Evolutionary conservation across 2,888 invertebrate species (phyloP), one percentile per base, ranked within the genome.

Genomic region (Erebia epiphron): DNA sequence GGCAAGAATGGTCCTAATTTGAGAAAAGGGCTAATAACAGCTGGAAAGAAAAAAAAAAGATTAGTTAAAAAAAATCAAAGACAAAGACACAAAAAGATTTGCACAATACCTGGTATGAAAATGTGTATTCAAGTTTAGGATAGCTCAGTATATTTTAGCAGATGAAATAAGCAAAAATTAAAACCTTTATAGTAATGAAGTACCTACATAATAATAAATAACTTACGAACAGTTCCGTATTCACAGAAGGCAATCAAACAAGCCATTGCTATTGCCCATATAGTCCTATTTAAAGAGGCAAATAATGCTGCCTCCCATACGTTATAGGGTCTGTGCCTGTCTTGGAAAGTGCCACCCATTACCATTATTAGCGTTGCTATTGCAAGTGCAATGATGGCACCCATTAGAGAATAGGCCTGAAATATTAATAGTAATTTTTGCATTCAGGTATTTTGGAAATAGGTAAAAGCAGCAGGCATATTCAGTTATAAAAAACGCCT

Each of bases 201-300:
- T 11, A 13, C n/a, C n/a, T n/a, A n/a, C 46, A 46, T 11, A 46
- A 9, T 43, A 43, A 43, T 43, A n/a, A 75, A 69, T 5, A 43
- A 83, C 84, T 82, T 75, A 83, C 83, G 81, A 1, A 83, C 73
- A 7, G 75, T 72, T 0, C 84, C 84, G 68, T 84, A 84, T 73
- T 82, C 82, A 65, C 79, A 82, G 1, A 79, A 16, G 0, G 76
- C 73, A 9, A 84, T 77, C 5, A 84, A 69, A 10, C 69, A 66
- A n/a, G 77, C 78, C 2, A 79, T 68, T 1, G 76, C 78, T 0
- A 74, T 18, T 1, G 78, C 79, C 80, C 81, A 84, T 0, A 74
- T 21, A 1, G 74, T 62, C 49, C 83, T 79, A 50, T 80, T 79
- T 2, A 77, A 50, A 0, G 78, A 75, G 0, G 74, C 72, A 62